Evolutionary conservation across 92 coral and sea anemone species (phyloP), one percentile per base, ranked within the genome.

Genomic region (Porites evermanni): DNA sequence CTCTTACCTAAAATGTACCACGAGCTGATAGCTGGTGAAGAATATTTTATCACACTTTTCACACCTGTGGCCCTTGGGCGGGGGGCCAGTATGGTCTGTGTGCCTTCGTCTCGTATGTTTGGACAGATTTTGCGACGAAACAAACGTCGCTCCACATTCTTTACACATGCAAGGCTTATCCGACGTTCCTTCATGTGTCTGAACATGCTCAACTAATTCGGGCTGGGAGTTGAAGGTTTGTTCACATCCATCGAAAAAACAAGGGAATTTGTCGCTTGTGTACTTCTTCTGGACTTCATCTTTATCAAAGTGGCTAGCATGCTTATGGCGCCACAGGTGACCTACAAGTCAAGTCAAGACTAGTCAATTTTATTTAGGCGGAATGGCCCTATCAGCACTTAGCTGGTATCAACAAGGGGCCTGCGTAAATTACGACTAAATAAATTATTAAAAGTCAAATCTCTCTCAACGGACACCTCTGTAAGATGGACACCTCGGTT

Each of bases 321-420:
- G 96, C 79, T 90, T 92, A 84, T 94, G 98, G 10, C 98, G 92
- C 98, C 98, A 94, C 29, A 94, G 88, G 70, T 94, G 98, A 44
- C 98, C 98, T 94, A 67, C 16, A 53, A 53, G n/a, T n/a, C 16
- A 9, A 78, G 70, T 23, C 73, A 72, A 86, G 56, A 83, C 3
- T 19, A 38, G 8, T n/a, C 50, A 73, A 20, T 17, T 2, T 3
- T 38, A 38, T 38, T 38, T 38, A 38, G 47, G 47, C 47, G 6
- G 47, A 38, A 38, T 38, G 6, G 47, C 6, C 47, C 47, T 3
- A 38, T 3, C 47, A 38, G 47, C 47, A 38, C 6, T 32, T 38
- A 3, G 47, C 47, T 38, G 47, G 47, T 38, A 38, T 38, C 47
- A 38, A 38, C 47, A 38, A 4, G 47, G 47, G 47, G 6, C 47